Base-by-base conservation (phyloP, 1,140 invertebrate genomes). In the Philaenus spumarius region DNA sequence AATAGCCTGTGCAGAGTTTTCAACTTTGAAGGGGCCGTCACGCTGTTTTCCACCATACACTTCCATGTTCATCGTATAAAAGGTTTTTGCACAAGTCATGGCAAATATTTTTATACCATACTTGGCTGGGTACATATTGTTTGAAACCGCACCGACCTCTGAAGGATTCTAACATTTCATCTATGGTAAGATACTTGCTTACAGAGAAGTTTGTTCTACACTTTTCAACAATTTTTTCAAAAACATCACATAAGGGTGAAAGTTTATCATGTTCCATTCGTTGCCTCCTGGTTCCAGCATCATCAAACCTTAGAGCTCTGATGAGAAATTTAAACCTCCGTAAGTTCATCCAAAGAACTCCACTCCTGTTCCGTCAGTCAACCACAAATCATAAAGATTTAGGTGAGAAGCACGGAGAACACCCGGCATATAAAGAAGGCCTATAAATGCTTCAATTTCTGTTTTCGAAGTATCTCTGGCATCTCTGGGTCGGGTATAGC, bases 81-180 rank as follows among this genome's bases (percentile, higher is more conserved):
- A 65, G 55, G 57, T 71, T 64, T 64, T 57, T 22, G 61, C 62
- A 65, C 71, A 66, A 58, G 59, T 62, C 20, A 72, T 54, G n/a
- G n/a, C n/a, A n/a, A 60, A n/a, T n/a, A n/a, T n/a, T n/a, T n/a
- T n/a, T n/a, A n/a, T n/a, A n/a, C 72, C 77, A 66, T 76, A 78
- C 63, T 71, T 71, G 20, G 61, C 64, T 22, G 70, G 71, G 62
- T 75, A 77, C 72, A 52, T 69, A 75, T 51, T 71, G 65, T 30
- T 68, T 37, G 59, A 75, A 75, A 20, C 34, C 47, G 58, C 72
- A 73, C 40, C 66, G 59, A 26, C 70, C 72, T 23, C 72, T 26
- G 51, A 73, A 76, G n/a, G 60, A 50, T 59, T 66, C 59, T 12
- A 77, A 59, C 55, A 69, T 64, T 61, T 77, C 71, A 64, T 75